Base-by-base conservation (phyloP, 1,140 invertebrate genomes). In the Saccostrea glomerata region DNA sequence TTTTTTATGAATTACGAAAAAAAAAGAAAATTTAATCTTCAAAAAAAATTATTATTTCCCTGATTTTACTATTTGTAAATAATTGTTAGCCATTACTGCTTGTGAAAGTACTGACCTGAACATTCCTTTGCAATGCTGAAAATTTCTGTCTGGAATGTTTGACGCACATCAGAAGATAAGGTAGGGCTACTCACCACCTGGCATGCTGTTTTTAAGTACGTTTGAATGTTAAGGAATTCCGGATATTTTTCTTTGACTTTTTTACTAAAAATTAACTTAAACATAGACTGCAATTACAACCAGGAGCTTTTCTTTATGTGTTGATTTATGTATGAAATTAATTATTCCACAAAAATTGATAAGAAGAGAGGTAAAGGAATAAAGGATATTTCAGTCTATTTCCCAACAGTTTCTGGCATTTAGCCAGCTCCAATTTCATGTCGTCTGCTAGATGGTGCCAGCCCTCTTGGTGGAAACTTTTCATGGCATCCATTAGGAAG, bases 401-500 rank as follows among this genome's bases (percentile, higher is more conserved):
- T 25, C 25, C 96, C 95, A 98, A 97, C 91, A 97, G 96, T 88
- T 97, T 96, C 92, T 98, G 98, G 92, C 98, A 98, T 82, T 97
- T 96, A 0, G 98, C 97, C n/a, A 99, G 95, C 92, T 98, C 97
- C 5, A 98, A 94, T 88, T 97, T 96, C 4, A 97, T 98, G 92
- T 98, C 97, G 0, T 97, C 97, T 9, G 97, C 97, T 20, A 99
- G 95, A 63, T 97, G 96, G 55, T 95, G 94, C 98, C 98, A 99
- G 20, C 97, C 97, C 93, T 99, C 98, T 87, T 97, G 96, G 91
- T 97, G 96, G 91, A 98, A 98, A 25, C 97, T 98, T 84, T 97
- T 97, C 30, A 99, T 95, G 0, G 98, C 97, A 94, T 99, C 98
- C 15, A 96, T 96, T 2, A 99, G 96, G 95, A 99, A 99, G 3